Base-by-base conservation (phyloP, 2,113 vertebrate species). In the Genyomyrus donnyi region DNA sequence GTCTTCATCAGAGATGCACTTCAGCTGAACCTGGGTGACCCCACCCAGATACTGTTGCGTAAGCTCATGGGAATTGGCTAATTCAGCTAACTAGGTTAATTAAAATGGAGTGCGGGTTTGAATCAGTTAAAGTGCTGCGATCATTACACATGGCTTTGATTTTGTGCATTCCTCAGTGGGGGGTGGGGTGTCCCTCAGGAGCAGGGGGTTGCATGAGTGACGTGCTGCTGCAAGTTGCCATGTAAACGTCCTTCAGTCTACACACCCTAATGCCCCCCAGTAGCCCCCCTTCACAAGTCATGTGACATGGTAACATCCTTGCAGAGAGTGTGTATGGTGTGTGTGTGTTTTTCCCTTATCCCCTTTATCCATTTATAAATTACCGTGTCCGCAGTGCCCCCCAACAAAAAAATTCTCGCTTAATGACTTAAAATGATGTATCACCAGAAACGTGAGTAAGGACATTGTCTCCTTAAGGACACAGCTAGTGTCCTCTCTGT, bases 41-140 rank as follows among this genome's bases (percentile, higher is more conserved):
- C 74, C 74, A 80, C 74, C 35, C 74, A 70, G 62, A 70, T 70
- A 70, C 62, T 31, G 62, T 70, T 70, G 62, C 27, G 3, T 70
- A 70, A 70, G 62, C 74, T 80, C 74, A 80, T 39, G 74, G 74
- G 74, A 80, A 80, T 42, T 5, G 5, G 35, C 74, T 80, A 80
- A 80, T 80, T 80, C 35, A 42, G 74, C 74, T 80, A 86, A 86
- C 46, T 86, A 50, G 84, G 45, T 46, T 49, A 86, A 48, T 86
- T 50, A 86, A 86, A 86, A 86, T 92, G 91, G 90, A 90, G 93
- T 93, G 92, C 86, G 5, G 35, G 35, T 39, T 19, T 42, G 35
- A 80, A 80, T 80, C 74, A 19, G 74, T 19, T 4, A 6, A 17
- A 80, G 74, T 80, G 35, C 31, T 42, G 74, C 70, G 15, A 77